phyloP scores from a whole-genome alignment of 2,113 vertebrate species.

The Microtus pennsylvanicus region DNA sequence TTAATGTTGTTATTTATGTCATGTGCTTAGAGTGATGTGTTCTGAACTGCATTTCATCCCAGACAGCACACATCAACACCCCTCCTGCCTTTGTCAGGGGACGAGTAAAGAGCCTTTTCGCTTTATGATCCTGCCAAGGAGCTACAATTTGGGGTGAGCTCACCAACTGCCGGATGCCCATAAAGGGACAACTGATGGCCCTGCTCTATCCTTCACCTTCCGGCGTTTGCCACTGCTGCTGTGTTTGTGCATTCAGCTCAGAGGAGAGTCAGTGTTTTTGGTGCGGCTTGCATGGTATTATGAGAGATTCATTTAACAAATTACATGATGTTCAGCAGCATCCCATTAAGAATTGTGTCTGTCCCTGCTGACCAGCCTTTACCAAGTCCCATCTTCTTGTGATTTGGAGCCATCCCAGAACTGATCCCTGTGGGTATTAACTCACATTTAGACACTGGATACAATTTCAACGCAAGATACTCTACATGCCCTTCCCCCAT shows the following conservation, averaged over 20 bases:
- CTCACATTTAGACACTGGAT: not conserved
- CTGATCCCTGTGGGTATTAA: not conserved
- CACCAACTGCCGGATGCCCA: not conserved
- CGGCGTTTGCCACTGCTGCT: not conserved
- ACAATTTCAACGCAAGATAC: not conserved
- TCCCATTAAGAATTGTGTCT: not conserved
- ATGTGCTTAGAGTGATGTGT: conserved; percentile 39
- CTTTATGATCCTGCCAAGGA: conserved; percentile 61
- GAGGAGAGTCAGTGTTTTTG: not conserved
- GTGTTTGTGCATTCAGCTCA: not conserved
- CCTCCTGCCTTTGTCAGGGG: conserved; percentile 14
- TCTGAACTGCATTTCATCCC: conserved; percentile 58
- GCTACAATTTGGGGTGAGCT: conserved; percentile 54
- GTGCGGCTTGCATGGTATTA: not conserved
- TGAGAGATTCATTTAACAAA: not conserved
- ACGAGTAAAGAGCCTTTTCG: conserved; percentile 61
- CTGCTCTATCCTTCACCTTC: conserved; percentile 30
- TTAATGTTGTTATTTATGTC: conserved; percentile 79
- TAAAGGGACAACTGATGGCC: conserved; percentile 55
- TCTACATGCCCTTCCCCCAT: not conserved
- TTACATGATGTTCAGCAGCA: not conserved
- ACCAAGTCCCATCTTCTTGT: not conserved
- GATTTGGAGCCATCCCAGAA: not conserved
- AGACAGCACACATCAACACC: conserved; percentile 21
- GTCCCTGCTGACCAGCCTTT: not conserved